These are phyloP conservation scores for Bothrops jararaca DNA, from an alignment of 2,113 vertebrate genomes.

Conservation along the genomic window DNA sequence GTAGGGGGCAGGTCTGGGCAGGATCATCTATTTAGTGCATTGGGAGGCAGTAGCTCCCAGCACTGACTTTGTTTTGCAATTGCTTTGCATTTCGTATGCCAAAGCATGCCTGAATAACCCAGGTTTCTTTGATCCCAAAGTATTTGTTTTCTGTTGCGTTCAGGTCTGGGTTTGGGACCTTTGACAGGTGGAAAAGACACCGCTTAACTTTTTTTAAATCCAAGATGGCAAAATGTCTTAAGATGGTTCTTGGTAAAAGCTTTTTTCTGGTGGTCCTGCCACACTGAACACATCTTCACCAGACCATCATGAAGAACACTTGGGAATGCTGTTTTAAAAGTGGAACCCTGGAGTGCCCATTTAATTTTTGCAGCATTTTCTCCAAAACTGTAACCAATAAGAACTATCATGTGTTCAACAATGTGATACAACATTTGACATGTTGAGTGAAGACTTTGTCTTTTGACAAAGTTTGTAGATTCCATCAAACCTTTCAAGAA, in stretches of 20 bases:
- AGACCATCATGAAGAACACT: background rate
- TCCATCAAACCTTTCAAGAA: background rate
- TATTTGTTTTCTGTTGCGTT: too few species aligned
- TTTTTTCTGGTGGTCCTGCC: background rate
- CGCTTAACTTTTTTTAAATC: background rate
- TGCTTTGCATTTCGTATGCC: too few species aligned
- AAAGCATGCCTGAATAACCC: too few species aligned
- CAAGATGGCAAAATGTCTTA: background rate
- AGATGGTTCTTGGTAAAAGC: background rate
- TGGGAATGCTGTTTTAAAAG: background rate
- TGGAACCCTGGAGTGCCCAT: background rate
- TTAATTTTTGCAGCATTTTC: background rate
- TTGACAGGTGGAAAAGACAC: background rate
- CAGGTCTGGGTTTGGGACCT: too few species aligned
- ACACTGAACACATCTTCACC: background rate
- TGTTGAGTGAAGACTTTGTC: background rate
- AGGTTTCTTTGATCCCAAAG: too few species aligned
- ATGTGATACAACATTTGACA: background rate
- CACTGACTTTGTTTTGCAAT: too few species aligned
- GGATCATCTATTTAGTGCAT: too few species aligned
- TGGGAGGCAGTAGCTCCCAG: too few species aligned
- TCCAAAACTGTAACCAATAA: background rate
- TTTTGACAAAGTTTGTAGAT: background rate
- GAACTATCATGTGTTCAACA: background rate
- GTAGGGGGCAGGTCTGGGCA: too few species aligned